Conservation (phyloP, 2,113 vertebrate genomes). For the Speoplatyrhinus poulsoni region DNA sequence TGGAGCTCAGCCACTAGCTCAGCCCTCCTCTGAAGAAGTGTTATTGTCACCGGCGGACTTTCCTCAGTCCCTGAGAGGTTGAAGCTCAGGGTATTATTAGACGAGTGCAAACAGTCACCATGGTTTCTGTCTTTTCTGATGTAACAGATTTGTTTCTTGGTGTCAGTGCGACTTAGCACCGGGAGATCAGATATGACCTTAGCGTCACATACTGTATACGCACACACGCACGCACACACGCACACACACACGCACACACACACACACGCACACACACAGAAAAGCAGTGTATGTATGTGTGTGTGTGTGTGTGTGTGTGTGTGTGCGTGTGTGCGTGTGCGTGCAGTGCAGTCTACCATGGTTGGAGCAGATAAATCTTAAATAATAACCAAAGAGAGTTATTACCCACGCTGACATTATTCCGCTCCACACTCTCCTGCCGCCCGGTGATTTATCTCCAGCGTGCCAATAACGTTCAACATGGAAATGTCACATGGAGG, state of each 20-base stretch:
- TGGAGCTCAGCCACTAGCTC: slow-evolving; percentile 50
- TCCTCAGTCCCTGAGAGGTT: slow-evolving; percentile 36
- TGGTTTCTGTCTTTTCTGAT: slow-evolving; percentile 31
- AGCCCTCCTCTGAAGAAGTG: slow-evolving; percentile 46
- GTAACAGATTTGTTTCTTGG: slow-evolving; percentile 43
- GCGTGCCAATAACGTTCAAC: slow-evolving; percentile 70
- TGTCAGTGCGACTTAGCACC: slow-evolving; percentile 38
- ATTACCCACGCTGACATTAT: slow-evolving; percentile 66
- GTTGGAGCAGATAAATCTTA: slow-evolving; percentile 58
- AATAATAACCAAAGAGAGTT: slow-evolving; percentile 73
- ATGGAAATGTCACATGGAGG: slow-evolving; percentile 70
- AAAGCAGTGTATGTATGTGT: not conserved
- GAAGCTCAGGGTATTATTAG: slow-evolving; percentile 41
- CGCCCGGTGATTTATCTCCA: slow-evolving; percentile 65
- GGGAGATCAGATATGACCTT: slow-evolving; percentile 59
- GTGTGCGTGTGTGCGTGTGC: not conserved
- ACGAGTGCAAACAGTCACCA: slow-evolving; percentile 12
- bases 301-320: not conserved
- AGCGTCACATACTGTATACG: slow-evolving; percentile 17
- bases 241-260: not conserved
- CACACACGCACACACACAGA: not conserved
- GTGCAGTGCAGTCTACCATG: slow-evolving; percentile 27
- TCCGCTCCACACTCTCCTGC: slow-evolving; percentile 63
- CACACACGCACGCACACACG: not conserved
- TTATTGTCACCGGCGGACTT: slow-evolving; percentile 58